These are phyloP conservation scores for Saccostrea cuccullata DNA, from an alignment of 1,140 invertebrate genomes.

Conservation along the genomic window DNA sequence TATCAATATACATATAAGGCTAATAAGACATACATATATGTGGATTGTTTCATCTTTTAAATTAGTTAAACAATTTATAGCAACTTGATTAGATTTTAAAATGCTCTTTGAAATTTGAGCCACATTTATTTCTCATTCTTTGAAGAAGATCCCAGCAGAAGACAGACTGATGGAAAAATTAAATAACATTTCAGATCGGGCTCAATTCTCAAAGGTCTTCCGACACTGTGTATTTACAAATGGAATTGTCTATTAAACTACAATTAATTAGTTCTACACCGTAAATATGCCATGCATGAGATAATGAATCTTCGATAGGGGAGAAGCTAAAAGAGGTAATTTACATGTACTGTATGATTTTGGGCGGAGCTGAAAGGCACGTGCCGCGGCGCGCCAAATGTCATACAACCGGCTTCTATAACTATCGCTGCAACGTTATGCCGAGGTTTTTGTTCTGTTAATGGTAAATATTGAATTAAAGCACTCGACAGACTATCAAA, in stretches of 20 bases:
- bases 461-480: constrained; percentile 35
- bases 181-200: constrained; percentile 35
- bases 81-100: constrained; percentile 22
- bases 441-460: constrained; percentile 21
- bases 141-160: neutral
- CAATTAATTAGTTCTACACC: constrained; percentile 50
- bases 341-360: constrained; percentile 38
- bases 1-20: too few species aligned
- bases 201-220: constrained; percentile 18
- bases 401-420: constrained; percentile 21
- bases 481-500: constrained; percentile 33
- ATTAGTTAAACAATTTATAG: constrained; percentile 22
- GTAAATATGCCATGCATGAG: constrained; percentile 41
- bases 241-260: constrained; percentile 53
- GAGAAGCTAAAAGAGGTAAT: constrained; percentile 35
- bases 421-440: constrained; percentile 13
- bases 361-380: constrained; percentile 16
- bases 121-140: neutral
- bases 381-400: constrained; percentile 45
- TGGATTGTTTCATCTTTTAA: neutral
- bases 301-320: constrained; percentile 40
- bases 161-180: constrained; percentile 29
- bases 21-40: too few species aligned
- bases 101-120: constrained; percentile 15
- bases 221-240: constrained; percentile 32